Conservation (phyloP, 1,140 invertebrate species). For the Musca domestica region DNA sequence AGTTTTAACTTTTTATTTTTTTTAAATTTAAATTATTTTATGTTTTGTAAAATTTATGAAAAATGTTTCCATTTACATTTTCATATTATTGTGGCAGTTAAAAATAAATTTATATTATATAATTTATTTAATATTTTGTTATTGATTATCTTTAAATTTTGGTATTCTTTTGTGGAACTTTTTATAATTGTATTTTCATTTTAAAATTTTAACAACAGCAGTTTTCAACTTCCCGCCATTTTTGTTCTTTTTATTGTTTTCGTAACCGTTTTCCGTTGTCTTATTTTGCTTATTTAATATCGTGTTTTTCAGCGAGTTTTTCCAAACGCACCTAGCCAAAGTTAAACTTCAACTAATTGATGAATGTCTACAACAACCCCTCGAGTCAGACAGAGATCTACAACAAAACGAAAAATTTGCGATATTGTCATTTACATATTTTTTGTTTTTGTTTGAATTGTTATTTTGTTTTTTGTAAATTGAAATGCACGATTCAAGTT, state of each 20-base stretch:
- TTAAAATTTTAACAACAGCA: background rate
- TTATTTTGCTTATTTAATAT: too few species aligned
- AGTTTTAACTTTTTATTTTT: too few species aligned
- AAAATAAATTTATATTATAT: background rate
- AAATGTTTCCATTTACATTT: too few species aligned
- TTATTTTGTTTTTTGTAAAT: constrained; percentile 9
- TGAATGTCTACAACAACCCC: constrained; percentile 12
- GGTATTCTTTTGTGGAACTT: background rate
- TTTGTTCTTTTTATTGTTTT: background rate
- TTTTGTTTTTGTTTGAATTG: background rate
- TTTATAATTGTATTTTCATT: background rate
- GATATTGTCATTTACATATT: background rate
- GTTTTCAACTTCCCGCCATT: constrained; percentile 15
- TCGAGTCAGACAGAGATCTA: background rate
- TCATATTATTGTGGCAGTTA: background rate
- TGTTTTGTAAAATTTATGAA: too few species aligned
- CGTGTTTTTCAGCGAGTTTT: background rate
- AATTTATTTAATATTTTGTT: background rate
- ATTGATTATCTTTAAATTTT: constrained; percentile 2
- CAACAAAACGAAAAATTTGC: constrained; percentile 6
- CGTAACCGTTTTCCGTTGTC: too few species aligned
- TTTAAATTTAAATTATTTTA: too few species aligned
- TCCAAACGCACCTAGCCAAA: constrained; percentile 3
- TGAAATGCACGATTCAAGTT: constrained; percentile 1
- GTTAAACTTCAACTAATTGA: constrained; percentile 21